phyloP scores from a whole-genome alignment of 2,888 invertebrate species.

The Lutraria lutraria region DNA sequence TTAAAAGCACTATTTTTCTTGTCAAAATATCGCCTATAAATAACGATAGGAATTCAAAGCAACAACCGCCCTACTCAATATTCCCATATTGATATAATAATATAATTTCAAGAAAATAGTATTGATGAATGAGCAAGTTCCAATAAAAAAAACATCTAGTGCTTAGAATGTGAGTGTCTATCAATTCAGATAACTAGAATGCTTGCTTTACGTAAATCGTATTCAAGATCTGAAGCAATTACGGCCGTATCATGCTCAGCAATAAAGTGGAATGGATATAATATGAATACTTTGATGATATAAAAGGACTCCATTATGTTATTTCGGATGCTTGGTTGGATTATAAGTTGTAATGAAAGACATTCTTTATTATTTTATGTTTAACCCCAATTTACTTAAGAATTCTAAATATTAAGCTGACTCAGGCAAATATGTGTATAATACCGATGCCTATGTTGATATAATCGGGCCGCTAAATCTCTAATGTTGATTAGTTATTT shows the following conservation, averaged over 20 bases:
- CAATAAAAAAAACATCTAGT: background rate
- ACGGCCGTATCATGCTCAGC: background rate
- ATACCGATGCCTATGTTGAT: background rate
- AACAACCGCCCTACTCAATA: background rate
- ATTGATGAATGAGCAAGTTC: background rate
- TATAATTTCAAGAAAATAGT: conserved; percentile 8
- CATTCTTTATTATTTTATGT: background rate
- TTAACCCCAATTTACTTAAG: conserved; percentile 9
- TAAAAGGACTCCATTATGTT: background rate
- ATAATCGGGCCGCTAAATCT: background rate
- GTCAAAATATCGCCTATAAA: conserved; percentile 3
- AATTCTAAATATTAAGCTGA: background rate
- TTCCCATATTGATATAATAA: background rate
- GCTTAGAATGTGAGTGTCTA: background rate
- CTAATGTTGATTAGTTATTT: conserved; percentile 1
- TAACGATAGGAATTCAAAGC: background rate
- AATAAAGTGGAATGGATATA: background rate
- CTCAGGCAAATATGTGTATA: background rate
- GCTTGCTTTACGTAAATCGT: conserved; percentile 6
- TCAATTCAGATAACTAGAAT: background rate
- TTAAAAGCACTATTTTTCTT: conserved; percentile 17
- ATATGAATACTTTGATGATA: background rate
- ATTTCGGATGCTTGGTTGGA: background rate
- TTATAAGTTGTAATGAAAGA: background rate
- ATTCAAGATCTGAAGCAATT: background rate